Percentiles rank a stretch among this genome's conserved stretches.
Evolutionary conservation across 2,888 invertebrate species (phyloP).

Genomic region (Acanthoscelides obtectus): DNA sequence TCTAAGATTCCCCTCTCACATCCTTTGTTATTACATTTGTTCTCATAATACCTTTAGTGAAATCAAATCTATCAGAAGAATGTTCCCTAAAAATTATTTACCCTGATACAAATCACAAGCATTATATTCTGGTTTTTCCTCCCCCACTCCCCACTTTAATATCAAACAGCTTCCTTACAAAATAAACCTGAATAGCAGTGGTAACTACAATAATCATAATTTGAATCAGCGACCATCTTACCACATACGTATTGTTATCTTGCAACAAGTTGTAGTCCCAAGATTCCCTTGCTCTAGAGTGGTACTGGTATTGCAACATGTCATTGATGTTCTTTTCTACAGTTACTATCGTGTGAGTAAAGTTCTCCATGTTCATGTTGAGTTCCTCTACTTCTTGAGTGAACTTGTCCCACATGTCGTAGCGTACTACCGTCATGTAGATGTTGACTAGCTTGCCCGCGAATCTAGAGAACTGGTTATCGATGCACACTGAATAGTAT

Average conservation of each 20-base stretch:
- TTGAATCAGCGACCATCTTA: conserved; percentile 84
- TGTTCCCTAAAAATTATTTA: no score
- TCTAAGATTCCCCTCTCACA: no score
- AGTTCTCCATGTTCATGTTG: conserved; percentile 84
- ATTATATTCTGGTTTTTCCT: conserved; percentile 54
- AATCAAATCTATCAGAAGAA: no score
- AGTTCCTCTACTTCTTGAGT: conserved; percentile 83
- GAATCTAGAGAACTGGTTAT: conserved; percentile 89
- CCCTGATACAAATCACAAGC: neutral
- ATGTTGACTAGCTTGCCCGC: conserved; percentile 85
- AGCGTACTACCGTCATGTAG: conserved; percentile 86
- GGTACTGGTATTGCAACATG: conserved; percentile 79
- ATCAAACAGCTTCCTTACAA: conserved; percentile 85
- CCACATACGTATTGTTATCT: conserved; percentile 82
- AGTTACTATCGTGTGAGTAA: conserved; percentile 69
- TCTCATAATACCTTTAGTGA: no score
- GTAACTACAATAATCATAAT: conserved; percentile 77
- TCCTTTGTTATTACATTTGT: no score
- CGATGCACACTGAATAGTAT: conserved; percentile 86
- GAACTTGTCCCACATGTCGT: conserved; percentile 91
- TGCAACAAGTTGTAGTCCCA: conserved; percentile 75
- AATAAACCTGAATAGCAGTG: conserved; percentile 77
- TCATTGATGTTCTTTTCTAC: conserved; percentile 83
- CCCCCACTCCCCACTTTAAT: conserved; percentile 59
- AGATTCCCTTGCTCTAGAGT: conserved; percentile 73